These are phyloP conservation scores for Microcebus griseorufus DNA, from an alignment of 2,113 vertebrate genomes.

Conservation along the genomic window DNA sequence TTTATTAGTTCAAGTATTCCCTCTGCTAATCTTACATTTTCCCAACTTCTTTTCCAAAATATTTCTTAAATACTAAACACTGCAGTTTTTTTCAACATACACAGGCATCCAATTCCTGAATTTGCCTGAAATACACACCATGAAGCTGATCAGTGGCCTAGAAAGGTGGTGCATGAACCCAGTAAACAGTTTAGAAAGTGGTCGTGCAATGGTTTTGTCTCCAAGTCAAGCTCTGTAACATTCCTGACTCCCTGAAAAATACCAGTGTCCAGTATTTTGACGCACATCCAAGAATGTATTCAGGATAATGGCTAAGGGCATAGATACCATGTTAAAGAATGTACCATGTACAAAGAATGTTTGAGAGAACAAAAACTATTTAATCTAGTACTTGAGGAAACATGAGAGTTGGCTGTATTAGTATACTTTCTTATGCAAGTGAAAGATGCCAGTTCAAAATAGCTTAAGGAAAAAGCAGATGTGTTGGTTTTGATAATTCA, in stretches of 20 bases:
- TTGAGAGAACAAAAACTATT: not conserved
- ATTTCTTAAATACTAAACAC: slow-evolving; percentile 1
- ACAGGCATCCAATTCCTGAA: not conserved
- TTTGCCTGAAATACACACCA: not conserved
- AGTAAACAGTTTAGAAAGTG: not conserved
- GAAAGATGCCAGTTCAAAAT: not conserved
- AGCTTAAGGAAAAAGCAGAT: not conserved
- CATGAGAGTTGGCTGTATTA: not conserved
- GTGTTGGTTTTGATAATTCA: not conserved
- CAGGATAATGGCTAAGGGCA: not conserved
- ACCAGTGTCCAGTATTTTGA: not conserved
- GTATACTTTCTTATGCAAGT: not conserved
- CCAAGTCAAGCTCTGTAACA: not conserved
- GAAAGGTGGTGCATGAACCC: not conserved
- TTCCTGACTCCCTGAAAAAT: not conserved
- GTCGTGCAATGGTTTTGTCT: not conserved
- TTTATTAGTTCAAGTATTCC: not conserved
- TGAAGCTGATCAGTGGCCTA: not conserved
- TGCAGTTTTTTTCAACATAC: not conserved
- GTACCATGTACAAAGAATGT: not conserved
- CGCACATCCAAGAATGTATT: not conserved
- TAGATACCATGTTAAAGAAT: not conserved
- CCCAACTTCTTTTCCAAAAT: not conserved
- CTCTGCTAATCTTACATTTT: not conserved
- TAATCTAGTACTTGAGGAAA: not conserved